These are phyloP conservation scores for Conistra vaccinii DNA, from an alignment of 2,888 invertebrate genomes.

Conservation along the genomic window DNA sequence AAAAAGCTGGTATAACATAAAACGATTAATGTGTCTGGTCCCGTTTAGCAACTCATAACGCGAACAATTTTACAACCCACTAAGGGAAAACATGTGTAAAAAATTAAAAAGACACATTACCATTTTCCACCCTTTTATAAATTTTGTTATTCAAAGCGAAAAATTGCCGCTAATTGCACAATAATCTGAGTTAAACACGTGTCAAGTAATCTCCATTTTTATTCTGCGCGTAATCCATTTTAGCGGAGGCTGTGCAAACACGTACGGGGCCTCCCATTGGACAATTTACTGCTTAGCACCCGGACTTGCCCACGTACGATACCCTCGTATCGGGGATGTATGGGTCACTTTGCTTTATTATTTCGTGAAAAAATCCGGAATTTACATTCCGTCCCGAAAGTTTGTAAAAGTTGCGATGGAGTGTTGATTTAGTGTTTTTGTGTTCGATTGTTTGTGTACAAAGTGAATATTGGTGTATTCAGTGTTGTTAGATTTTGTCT, in stretches of 20 bases:
- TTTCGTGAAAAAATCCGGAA: constrained; percentile 46
- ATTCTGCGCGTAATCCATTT: constrained; percentile 47
- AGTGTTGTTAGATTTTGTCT: background rate
- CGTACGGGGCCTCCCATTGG: constrained; percentile 29
- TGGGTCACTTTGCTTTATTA: constrained; percentile 54
- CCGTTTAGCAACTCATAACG: constrained; percentile 14
- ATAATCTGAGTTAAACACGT: constrained; percentile 59
- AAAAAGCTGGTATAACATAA: no score
- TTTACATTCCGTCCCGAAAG: constrained; percentile 61
- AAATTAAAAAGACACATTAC: constrained; percentile 1
- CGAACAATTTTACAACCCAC: constrained; percentile 5
- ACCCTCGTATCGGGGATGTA: constrained; percentile 60
- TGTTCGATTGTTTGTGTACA: constrained; percentile 48
- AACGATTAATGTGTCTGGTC: background rate
- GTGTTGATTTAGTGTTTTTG: constrained; percentile 56
- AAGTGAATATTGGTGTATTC: constrained; percentile 14
- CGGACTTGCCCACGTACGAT: constrained; percentile 60
- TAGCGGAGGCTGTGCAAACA: constrained; percentile 45
- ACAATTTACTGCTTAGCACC: constrained; percentile 64
- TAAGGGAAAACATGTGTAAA: constrained; percentile 21
- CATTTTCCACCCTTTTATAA: constrained; percentile 8
- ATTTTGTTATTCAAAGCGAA: constrained; percentile 43
- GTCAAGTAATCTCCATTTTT: constrained; percentile 60
- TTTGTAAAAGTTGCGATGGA: constrained; percentile 57
- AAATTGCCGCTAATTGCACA: constrained; percentile 61